Conservation (phyloP, 2,888 invertebrate species). For the Philereme transversata region DNA sequence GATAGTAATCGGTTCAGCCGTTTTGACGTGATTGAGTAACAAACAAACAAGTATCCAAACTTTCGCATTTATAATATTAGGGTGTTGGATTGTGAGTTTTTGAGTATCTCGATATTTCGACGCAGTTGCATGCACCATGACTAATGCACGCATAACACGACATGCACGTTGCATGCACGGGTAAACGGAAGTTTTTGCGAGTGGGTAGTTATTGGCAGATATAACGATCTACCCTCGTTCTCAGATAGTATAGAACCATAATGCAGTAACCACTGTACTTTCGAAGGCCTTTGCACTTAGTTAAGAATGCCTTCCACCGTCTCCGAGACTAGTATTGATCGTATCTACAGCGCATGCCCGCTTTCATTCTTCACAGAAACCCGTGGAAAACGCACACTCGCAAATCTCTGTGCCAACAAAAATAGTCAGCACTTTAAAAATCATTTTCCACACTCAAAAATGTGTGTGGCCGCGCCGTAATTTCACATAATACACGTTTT, state of each 20-base stretch:
- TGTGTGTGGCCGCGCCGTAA: slow-evolving; percentile 26
- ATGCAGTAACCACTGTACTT: not conserved
- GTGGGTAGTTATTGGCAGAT: too few relatives aligned
- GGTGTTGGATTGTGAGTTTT: too few relatives aligned
- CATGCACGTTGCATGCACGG: too few relatives aligned
- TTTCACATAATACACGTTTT: not conserved
- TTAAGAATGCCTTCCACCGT: not conserved
- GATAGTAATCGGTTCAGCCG: too few relatives aligned
- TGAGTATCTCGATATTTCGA: too few relatives aligned
- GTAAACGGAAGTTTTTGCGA: too few relatives aligned
- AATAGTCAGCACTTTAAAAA: not conserved
- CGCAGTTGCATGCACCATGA: too few relatives aligned
- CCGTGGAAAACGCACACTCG: slow-evolving; percentile 9
- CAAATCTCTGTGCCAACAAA: slow-evolving; percentile 18
- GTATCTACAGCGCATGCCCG: slow-evolving; percentile 24
- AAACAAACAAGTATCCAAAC: too few relatives aligned
- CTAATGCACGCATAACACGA: too few relatives aligned
- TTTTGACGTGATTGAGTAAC: too few relatives aligned
- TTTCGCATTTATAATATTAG: too few relatives aligned
- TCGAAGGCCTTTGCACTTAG: not conserved
- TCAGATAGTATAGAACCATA: not conserved
- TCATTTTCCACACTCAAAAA: slow-evolving; percentile 5
- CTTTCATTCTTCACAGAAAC: slow-evolving; percentile 3
- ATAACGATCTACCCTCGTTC: too few relatives aligned
- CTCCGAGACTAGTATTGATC: slow-evolving; percentile 27